Conservation (phyloP, 2,888 invertebrate genomes). For the Physocephala rufipes region DNA sequence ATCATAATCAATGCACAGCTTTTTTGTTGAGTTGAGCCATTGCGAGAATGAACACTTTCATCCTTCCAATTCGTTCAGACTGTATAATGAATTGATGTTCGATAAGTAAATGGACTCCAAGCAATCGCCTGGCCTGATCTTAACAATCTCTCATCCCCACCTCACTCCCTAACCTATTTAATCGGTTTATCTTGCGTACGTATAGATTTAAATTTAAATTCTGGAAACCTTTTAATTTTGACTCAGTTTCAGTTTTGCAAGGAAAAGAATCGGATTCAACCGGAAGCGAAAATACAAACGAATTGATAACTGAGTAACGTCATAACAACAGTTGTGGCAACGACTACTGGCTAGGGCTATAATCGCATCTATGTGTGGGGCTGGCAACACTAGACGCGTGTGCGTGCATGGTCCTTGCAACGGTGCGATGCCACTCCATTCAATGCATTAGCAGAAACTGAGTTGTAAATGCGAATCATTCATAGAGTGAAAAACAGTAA, state of each 20-base stretch:
- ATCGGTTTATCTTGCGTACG: too few species aligned
- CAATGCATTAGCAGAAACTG: conserved; percentile 41
- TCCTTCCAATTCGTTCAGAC: too few species aligned
- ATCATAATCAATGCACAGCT: too few species aligned
- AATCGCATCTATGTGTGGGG: background rate
- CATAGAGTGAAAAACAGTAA: conserved; percentile 22
- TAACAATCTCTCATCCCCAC: background rate
- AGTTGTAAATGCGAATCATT: conserved; percentile 42
- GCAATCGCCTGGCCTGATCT: too few species aligned
- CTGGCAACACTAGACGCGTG: background rate
- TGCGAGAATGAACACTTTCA: too few species aligned
- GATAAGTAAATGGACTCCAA: too few species aligned
- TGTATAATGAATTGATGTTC: too few species aligned
- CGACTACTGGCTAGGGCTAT: too few species aligned
- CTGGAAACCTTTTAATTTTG: conserved; percentile 26
- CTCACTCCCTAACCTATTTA: background rate
- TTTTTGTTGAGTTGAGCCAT: too few species aligned
- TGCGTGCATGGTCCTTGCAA: background rate
- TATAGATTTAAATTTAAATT: conserved; percentile 5
- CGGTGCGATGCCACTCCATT: conserved; percentile 9
- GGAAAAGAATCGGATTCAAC: conserved; percentile 22
- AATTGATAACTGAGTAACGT: conserved; percentile 1
- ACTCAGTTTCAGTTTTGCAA: conserved; percentile 9
- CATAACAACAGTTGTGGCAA: too few species aligned
- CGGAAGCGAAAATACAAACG: conserved; percentile 43